Evolutionary conservation across 2,888 invertebrate species (phyloP).

Genomic region (Aphodius granarius): DNA sequence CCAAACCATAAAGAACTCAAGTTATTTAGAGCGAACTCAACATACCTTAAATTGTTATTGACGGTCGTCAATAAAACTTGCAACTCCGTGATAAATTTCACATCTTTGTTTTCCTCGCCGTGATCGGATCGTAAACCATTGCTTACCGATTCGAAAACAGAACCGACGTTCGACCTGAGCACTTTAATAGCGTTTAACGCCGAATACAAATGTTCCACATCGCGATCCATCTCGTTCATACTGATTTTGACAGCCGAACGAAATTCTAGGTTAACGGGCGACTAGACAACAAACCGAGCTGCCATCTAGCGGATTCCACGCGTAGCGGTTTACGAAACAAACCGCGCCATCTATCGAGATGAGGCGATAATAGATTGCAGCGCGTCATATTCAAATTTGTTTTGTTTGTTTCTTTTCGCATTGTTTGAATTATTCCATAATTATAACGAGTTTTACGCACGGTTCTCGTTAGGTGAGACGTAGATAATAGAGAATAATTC

Average conservation of each 20-base stretch:
- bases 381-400: too few species aligned
- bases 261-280: neutral
- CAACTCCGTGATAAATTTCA: conserved; percentile 72
- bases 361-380: too few species aligned
- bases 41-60: conserved; percentile 74
- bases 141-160: conserved; percentile 83
- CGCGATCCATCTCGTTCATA: conserved; percentile 43
- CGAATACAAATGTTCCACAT: conserved; percentile 71
- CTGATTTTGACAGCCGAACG: neutral
- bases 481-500: too few species aligned
- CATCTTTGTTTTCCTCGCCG: conserved; percentile 78
- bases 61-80: conserved; percentile 81
- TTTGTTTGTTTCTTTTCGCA: too few species aligned
- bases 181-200: conserved; percentile 77
- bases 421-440: too few species aligned
- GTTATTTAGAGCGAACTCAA: neutral
- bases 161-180: conserved; percentile 79
- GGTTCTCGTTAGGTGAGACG: too few species aligned
- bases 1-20: neutral
- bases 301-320: neutral
- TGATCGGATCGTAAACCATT: conserved; percentile 79
- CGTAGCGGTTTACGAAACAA: neutral
- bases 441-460: too few species aligned
- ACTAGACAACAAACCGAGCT: neutral
- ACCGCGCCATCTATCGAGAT: neutral